Conservation (phyloP, 2,888 invertebrate species). For the Pammene fasciana region DNA sequence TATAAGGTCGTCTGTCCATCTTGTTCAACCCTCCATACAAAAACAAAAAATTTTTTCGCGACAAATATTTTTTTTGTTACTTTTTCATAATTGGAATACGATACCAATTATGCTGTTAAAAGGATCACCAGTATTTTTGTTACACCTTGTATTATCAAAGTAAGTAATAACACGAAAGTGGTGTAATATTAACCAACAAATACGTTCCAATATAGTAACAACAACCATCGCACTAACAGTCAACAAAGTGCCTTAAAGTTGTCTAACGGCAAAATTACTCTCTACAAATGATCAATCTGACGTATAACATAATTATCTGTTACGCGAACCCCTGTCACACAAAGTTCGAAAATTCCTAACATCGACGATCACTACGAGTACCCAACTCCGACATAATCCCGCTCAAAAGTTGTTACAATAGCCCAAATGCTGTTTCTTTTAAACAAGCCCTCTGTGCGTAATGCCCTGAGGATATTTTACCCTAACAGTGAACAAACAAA, state of each 20-base stretch:
- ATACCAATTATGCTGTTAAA: too few relatives aligned
- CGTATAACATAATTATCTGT: constrained; percentile 7
- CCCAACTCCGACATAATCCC: constrained; percentile 28
- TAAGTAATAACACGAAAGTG: too few relatives aligned
- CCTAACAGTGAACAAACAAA: not conserved
- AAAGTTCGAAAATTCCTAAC: constrained; percentile 16
- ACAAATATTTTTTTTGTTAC: too few relatives aligned
- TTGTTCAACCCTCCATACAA: too few relatives aligned
- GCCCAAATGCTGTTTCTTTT: constrained; percentile 3
- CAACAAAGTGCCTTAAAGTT: not conserved
- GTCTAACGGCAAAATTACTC: not conserved
- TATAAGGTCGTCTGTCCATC: too few relatives aligned
- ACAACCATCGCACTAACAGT: not conserved
- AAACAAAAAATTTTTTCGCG: too few relatives aligned
- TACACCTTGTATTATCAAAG: too few relatives aligned
- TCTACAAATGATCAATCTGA: not conserved
- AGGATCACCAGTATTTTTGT: too few relatives aligned
- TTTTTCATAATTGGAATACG: too few relatives aligned
- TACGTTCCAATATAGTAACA: not conserved
- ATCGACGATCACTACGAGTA: constrained; percentile 20
- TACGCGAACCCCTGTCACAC: constrained; percentile 1
- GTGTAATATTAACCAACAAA: too few relatives aligned
- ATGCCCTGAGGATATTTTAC: constrained; percentile 8
- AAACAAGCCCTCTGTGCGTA: constrained; percentile 15
- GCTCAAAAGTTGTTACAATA: constrained; percentile 10